Percentiles rank a stretch among this genome's conserved stretches.
Conservation (phyloP, 1,140 invertebrate species). For the Lepidotrigona ventralis region DNA sequence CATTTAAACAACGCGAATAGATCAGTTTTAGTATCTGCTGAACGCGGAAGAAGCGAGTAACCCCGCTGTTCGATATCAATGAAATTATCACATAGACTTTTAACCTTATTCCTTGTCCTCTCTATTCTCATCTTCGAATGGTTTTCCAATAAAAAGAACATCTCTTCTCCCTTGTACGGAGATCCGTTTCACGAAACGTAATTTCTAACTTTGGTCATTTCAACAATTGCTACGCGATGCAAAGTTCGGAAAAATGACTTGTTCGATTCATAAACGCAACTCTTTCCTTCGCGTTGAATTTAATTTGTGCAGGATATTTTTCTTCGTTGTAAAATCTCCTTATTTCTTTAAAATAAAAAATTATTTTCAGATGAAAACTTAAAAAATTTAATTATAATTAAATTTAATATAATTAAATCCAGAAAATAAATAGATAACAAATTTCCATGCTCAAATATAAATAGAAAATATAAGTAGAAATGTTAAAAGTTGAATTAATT, state of each 20-base stretch:
- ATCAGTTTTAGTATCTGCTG: neutral
- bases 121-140: constrained; percentile 46
- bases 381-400: too few species aligned
- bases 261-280: neutral
- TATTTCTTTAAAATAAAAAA: neutral
- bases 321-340: neutral
- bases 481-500: neutral
- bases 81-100: constrained; percentile 62
- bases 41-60: constrained; percentile 12
- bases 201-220: constrained; percentile 24
- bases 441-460: neutral
- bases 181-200: constrained; percentile 2
- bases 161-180: neutral
- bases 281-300: neutral
- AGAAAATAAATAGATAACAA: neutral
- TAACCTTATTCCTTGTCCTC: constrained; percentile 45
- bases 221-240: neutral
- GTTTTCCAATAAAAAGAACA: constrained; percentile 65
- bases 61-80: constrained; percentile 54
- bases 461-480: neutral
- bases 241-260: constrained; percentile 16
- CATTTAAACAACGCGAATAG: neutral
- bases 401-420: too few species aligned
- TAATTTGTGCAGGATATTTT: neutral
- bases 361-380: too few species aligned